phyloP scores from a whole-genome alignment of 2,113 vertebrate species.

The Sardina pilchardus region DNA sequence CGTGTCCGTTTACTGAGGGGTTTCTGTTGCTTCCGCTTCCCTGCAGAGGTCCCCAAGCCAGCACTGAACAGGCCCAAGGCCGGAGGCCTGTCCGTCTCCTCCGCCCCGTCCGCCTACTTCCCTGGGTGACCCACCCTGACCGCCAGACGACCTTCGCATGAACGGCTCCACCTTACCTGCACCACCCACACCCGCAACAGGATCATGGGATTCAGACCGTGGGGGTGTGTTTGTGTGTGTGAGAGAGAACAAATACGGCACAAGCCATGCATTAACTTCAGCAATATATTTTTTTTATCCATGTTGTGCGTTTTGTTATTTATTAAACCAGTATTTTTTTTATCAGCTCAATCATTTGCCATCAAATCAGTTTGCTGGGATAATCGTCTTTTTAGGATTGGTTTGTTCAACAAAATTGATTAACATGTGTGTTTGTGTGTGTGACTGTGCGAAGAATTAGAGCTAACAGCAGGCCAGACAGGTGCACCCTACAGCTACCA shows the following conservation, averaged over 20 bases:
- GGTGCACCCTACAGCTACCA: no score
- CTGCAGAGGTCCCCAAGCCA: conserved; percentile 73
- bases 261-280: background rate
- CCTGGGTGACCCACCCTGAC: conserved; percentile 80
- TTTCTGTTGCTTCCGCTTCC: background rate
- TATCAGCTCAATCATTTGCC: conserved; percentile 25
- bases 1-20: background rate
- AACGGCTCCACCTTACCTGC: no score
- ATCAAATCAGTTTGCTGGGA: conserved; percentile 22
- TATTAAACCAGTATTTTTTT: conserved; percentile 51
- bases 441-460: background rate
- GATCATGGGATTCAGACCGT: background rate
- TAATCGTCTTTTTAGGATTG: background rate
- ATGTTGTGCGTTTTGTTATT: conserved; percentile 28
- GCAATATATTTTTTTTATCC: background rate
- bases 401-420: conserved; percentile 3
- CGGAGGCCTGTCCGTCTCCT: conserved; percentile 30
- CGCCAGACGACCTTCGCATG: no score
- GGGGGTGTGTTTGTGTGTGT: background rate
- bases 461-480: background rate
- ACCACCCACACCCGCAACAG: no score
- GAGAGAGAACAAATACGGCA: background rate
- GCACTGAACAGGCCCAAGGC: conserved; percentile 51
- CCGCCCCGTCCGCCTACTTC: conserved; percentile 80
- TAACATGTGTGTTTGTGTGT: background rate